Conservation (phyloP, 1,140 invertebrate genomes). For the Gerris buenoi region DNA sequence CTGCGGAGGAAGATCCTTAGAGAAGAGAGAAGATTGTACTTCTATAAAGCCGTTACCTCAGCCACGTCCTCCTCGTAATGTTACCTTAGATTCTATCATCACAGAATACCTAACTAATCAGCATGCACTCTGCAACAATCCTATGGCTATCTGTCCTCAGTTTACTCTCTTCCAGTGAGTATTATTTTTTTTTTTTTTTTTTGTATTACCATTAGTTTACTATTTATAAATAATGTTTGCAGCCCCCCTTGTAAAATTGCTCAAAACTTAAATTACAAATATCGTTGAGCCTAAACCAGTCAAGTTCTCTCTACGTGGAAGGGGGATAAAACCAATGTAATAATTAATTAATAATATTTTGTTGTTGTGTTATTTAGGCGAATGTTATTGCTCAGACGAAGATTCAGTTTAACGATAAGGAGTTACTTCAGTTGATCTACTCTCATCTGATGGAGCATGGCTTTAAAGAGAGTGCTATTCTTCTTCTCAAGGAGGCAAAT, state of each 20-base stretch:
- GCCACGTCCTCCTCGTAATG: slow-evolving; percentile 31
- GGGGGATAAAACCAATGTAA: too few species aligned
- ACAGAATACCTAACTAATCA: slow-evolving; percentile 92
- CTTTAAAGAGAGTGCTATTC: slow-evolving; percentile 48
- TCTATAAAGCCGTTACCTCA: slow-evolving; percentile 23
- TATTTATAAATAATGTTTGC: slow-evolving; percentile 7
- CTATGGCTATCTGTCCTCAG: slow-evolving; percentile 77
- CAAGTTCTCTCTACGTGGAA: too few species aligned
- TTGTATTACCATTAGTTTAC: neutral
- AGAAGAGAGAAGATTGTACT: slow-evolving; percentile 36
- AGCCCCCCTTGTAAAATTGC: neutral
- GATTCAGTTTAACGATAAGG: slow-evolving; percentile 84
- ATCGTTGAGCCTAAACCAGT: too few species aligned
- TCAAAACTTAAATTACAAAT: too few species aligned
- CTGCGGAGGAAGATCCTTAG: slow-evolving; percentile 34
- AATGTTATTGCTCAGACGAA: slow-evolving; percentile 90
- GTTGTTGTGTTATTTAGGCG: too few species aligned
- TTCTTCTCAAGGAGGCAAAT: slow-evolving; percentile 60
- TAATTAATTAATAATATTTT: too few species aligned
- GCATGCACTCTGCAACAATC: slow-evolving; percentile 82
- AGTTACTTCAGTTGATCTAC: slow-evolving; percentile 81
- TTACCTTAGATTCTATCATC: slow-evolving; percentile 81
- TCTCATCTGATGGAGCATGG: slow-evolving; percentile 71
- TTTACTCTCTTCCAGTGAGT: slow-evolving; percentile 72
- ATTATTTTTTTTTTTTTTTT: slow-evolving; percentile 13